phyloP scores from a whole-genome alignment of 1,140 invertebrate genomes.

The Halictus rubicundus region DNA sequence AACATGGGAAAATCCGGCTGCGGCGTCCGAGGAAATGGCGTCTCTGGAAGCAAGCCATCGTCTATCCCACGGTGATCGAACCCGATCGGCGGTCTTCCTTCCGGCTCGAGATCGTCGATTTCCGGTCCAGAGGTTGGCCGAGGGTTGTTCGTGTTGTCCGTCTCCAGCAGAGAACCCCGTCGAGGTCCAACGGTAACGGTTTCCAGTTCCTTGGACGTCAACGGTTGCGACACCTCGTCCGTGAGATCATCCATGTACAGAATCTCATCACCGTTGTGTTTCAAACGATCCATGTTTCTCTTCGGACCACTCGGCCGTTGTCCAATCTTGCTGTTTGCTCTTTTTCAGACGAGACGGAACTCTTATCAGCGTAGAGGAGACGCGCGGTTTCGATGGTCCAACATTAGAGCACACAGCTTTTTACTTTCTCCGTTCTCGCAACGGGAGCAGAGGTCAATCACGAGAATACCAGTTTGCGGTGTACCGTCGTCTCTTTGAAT shows the following conservation, averaged over 20 bases:
- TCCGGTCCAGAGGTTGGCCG: conserved; percentile 74
- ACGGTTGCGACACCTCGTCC: conserved; percentile 4
- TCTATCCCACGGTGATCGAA: conserved; percentile 65
- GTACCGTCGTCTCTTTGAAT: neutral
- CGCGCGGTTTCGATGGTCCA: neutral
- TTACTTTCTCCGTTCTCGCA: neutral
- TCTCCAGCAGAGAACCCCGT: conserved; percentile 55
- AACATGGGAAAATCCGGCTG: conserved; percentile 30
- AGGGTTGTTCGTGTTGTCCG: conserved; percentile 64
- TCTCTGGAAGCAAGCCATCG: conserved; percentile 78
- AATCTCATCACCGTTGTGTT: conserved; percentile 35
- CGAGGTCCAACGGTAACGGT: conserved; percentile 12
- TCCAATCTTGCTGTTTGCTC: too few relatives aligned
- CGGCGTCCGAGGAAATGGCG: neutral
- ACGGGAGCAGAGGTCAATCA: neutral
- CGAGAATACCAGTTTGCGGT: neutral
- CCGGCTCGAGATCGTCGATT: conserved; percentile 76
- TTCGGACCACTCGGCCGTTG: too few relatives aligned
- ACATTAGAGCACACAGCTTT: neutral
- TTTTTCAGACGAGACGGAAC: too few relatives aligned
- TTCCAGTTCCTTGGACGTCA: neutral
- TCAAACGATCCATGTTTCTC: conserved; percentile 12
- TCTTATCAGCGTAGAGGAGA: neutral
- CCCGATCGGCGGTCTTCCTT: neutral
- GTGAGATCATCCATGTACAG: conserved; percentile 57